Base-by-base conservation (phyloP, 2,888 invertebrate genomes). In the Unio delphinus region DNA sequence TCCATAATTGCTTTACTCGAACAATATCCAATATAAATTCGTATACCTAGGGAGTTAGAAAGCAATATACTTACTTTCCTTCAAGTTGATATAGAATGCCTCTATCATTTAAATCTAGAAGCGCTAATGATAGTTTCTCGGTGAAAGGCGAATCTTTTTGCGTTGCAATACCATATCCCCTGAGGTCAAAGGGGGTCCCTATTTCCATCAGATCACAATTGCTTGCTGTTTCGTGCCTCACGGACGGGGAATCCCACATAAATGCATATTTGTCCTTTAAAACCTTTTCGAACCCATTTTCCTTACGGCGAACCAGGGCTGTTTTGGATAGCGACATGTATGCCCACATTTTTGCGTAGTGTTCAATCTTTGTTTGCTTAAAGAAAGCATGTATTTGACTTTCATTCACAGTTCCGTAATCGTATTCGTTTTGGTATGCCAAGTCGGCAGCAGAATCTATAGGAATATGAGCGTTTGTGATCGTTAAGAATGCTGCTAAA, bases 161-260 rank as follows among this genome's bases (percentile, higher is more conserved):
- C 17, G 81, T 76, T 45, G 86, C 86, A 59, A 86, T 82, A 20
- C 84, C 87, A 73, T 87, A 87, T 3, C 87, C 87, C 76, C 86
- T 87, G 30, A 84, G 72, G 69, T 87, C 87, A 79, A 87, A 87
- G 15, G 87, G 85, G 34, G 79, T 73, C 0, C 87, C 87, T 20
- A 87, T 82, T 70, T 86, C 85, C 83, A 86, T 85, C 26, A 87
- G 74, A 63, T 80, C 74, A 74, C 87, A 87, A 67, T 87, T 80
- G 64, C 77, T 78, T 28, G 84, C 82, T 28, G 84, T 86, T 69
- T 77, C 78, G 70, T 86, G 83, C 18, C 84, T 75, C 26, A 87
- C 80, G n/a, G 80, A 81, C 0, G 87, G 87, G 1, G 86, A 86
- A 68, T 88, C 88, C 88, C 88, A 88, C 28, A 88, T 81, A 71